A percentile compares a stretch with the other conserved stretches of the same genome.
phyloP scores from a whole-genome alignment of 2,113 vertebrate species.

The Menura novaehollandiae region DNA sequence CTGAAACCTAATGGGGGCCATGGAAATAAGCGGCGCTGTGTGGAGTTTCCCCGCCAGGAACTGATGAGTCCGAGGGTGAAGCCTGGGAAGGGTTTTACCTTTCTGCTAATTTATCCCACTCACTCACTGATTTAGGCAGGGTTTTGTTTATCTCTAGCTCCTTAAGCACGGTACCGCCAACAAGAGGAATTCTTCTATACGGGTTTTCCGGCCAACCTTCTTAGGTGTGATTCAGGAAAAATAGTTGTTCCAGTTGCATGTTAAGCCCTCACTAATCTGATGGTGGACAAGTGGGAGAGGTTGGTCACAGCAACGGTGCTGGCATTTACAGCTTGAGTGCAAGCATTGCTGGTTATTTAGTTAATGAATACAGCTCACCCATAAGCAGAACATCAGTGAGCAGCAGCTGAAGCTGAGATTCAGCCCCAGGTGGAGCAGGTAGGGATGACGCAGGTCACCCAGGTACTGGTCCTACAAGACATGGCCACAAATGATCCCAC shows the following conservation, averaged over 20 bases:
- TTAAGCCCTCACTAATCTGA: background rate
- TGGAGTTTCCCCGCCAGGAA: background rate
- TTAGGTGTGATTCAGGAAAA: background rate
- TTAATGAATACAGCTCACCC: background rate
- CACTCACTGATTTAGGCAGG: background rate
- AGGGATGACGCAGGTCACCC: background rate
- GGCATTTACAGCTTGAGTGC: background rate
- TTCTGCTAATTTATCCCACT: background rate
- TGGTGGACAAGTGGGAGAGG: background rate
- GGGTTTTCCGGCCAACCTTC: background rate
- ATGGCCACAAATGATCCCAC: accelerated
- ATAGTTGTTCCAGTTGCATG: background rate
- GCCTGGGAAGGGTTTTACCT: background rate
- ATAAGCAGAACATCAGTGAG: background rate
- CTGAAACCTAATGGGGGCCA: background rate
- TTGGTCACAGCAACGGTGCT: background rate
- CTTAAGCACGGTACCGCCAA: no score
- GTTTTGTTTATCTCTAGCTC: background rate
- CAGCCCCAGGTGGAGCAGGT: background rate
- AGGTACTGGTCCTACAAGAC: background rate
- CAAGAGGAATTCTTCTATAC: background rate
- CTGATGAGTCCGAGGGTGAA: no score
- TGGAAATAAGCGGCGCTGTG: accelerated
- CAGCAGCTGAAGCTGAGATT: background rate
- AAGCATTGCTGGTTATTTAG: background rate